Conservation (phyloP, 1,140 invertebrate genomes). For the Physella acuta region DNA sequence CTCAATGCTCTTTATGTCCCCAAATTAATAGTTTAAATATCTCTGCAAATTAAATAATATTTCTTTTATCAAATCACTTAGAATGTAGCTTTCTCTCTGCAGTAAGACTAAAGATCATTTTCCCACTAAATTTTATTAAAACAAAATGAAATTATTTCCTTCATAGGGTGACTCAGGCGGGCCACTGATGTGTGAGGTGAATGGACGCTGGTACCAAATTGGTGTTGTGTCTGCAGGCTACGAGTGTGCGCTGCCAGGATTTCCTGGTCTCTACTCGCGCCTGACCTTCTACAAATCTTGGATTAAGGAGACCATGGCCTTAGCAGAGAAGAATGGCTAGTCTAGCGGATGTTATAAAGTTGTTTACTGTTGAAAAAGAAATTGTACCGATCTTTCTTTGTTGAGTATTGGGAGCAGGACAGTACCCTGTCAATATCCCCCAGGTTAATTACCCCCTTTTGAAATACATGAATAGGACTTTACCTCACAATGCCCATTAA, state of each 20-base stretch:
- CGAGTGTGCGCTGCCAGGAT: constrained; percentile 87
- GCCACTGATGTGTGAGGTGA: constrained; percentile 65
- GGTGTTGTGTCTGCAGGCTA: constrained; percentile 82
- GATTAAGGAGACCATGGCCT: constrained; percentile 65
- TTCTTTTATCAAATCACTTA: background rate
- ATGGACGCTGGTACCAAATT: constrained; percentile 41
- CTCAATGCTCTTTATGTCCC: background rate
- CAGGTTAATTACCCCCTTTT: too few species aligned
- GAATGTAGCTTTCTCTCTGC: background rate
- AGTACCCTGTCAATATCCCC: too few species aligned
- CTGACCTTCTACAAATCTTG: constrained; percentile 76
- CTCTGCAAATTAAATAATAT: background rate
- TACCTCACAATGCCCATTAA: too few species aligned
- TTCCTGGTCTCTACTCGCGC: constrained; percentile 86
- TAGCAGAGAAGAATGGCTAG: too few species aligned
- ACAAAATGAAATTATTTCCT: constrained; percentile 6
- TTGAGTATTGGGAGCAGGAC: too few species aligned
- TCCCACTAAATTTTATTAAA: background rate
- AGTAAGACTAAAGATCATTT: background rate
- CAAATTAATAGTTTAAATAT: background rate
- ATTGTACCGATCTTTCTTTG: too few species aligned
- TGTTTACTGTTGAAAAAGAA: too few species aligned
- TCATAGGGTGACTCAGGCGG: constrained; percentile 67
- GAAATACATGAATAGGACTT: too few species aligned
- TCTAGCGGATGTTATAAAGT: too few species aligned